Evolutionary conservation across 2,888 invertebrate genomes (phyloP).

Genomic region (Parthenolecanium corni): DNA sequence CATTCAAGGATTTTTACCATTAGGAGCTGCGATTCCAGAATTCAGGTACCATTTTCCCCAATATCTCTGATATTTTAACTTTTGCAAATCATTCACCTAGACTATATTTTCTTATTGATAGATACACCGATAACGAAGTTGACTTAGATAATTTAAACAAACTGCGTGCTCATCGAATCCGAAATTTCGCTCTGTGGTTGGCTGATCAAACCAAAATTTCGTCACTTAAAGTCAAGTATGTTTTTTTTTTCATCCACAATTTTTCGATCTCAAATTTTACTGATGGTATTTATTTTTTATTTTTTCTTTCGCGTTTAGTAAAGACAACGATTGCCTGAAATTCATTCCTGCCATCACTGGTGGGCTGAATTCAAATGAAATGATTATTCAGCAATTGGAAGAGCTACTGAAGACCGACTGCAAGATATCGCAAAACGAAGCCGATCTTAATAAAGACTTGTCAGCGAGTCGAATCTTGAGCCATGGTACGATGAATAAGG

Average conservation of each 20-base stretch:
- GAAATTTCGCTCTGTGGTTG: slow-evolving; percentile 44
- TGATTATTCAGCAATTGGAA: slow-evolving; percentile 45
- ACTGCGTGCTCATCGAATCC: slow-evolving; percentile 43
- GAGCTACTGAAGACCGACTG: slow-evolving; percentile 38
- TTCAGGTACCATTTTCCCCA: slow-evolving; percentile 38
- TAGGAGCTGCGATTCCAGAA: slow-evolving; percentile 48
- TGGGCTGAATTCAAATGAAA: slow-evolving; percentile 38
- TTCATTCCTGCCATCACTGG: slow-evolving; percentile 26
- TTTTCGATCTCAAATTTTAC: neutral
- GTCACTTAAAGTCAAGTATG: slow-evolving; percentile 29
- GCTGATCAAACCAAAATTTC: slow-evolving; percentile 39
- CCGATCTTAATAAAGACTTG: neutral
- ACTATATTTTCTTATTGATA: slow-evolving; percentile 14
- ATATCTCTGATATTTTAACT: neutral
- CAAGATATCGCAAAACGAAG: neutral
- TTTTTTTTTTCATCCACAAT: slow-evolving; percentile 16
- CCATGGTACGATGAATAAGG: neutral
- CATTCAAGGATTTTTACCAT: slow-evolving; percentile 64
- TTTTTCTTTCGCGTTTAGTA: slow-evolving; percentile 9
- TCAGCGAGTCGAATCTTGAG: neutral
- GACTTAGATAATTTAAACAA: slow-evolving; percentile 41
- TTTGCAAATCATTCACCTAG: neutral
- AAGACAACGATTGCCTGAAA: slow-evolving; percentile 23
- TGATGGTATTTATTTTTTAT: neutral
- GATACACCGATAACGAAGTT: slow-evolving; percentile 41